Base-by-base conservation (phyloP, 2,888 invertebrate genomes). In the Xylocampa areola region DNA sequence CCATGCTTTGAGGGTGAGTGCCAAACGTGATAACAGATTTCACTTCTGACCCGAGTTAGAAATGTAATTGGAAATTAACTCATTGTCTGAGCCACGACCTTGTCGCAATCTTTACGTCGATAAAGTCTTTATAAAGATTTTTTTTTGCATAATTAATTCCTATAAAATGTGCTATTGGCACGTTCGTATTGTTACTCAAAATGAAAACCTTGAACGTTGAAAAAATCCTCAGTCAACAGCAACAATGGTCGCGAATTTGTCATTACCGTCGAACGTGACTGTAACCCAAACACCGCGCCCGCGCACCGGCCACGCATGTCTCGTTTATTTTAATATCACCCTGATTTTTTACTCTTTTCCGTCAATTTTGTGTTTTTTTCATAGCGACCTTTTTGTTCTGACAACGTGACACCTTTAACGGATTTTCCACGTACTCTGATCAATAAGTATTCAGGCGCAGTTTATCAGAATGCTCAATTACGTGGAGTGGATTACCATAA, bases 221-320 rank as follows among this genome's bases (percentile, higher is more conserved):
- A 90, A 91, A 92, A 90, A 85, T 84, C 82, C 77, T 82, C 82
- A 82, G 81, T 78, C 80, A 82, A 80, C 82, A 84, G 80, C 83
- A 87, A 89, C 90, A 92, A 91, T 87, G 86, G 87, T 81, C 80
- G 86, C 86, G 85, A 88, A 90, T 89, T 91, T 89, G 89, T 91
- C 88, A 91, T 91, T 90, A 91, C 85, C 73, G 76, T 59, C 63
- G 83, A 83, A 92, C 93, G 93, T 93, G 93, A 90, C 90, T 85
- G 79, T 77, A 86, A 76, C 82, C 85, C 86, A 88, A 88, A 87
- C 89, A 88, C 71, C 44, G 76, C 77, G 78, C 63, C 55, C 55
- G 65, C 63, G 70, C 75, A 77, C 66, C 65, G 71, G 77, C 76
- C 81, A 82, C 82, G 82, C 82, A 80, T 88, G 82, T 87, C 85